Evolutionary conservation across 2,888 invertebrate species (phyloP), one percentile per base, ranked within the genome.

Genomic region (Drosophila tripunctata): DNA sequence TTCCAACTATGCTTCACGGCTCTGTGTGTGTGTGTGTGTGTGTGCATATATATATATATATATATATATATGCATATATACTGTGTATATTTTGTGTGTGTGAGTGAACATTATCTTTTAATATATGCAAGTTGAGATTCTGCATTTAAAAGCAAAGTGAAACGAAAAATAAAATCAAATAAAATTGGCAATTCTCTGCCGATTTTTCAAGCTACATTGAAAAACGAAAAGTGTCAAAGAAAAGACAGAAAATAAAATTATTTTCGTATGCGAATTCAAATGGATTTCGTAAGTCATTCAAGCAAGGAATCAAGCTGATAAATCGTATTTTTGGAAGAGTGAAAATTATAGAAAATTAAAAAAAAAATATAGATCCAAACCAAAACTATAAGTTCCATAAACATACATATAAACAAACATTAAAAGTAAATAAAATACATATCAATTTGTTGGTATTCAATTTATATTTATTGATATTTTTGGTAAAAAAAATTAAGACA

Each of bases 41-140:
- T 50, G 30, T 33, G 35, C n/a, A n/a, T n/a, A n/a, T n/a, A n/a
- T n/a, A n/a, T n/a, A n/a, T n/a, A n/a, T n/a, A n/a, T n/a, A n/a
- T n/a, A n/a, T n/a, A n/a, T n/a, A n/a, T n/a, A n/a, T n/a, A n/a
- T n/a, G n/a, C n/a, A n/a, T n/a, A n/a, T n/a, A n/a, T n/a, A n/a
- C n/a, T 15, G 21, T 24, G 6, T 27, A 21, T 45, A 4, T 15
- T 50, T 36, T 44, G 30, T 22, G 14, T 47, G 14, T 33, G 47
- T 51, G 50, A 35, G 35, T 35, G n/a, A 41, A 67, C 63, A 73
- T 73, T 78, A 68, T 68, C 56, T 68, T 68, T 65, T 60, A 65
- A 65, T 55, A 55, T 40, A 43, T 43, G 35, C 43, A 35, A 41
- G 33, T 33, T 14, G 15, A 33, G 41, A 41, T 43, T 33, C 22